Evolutionary conservation across 2,113 vertebrate genomes (phyloP), one percentile per base, ranked within the genome.

Genomic region (Oxygymnocypris stewartii): DNA sequence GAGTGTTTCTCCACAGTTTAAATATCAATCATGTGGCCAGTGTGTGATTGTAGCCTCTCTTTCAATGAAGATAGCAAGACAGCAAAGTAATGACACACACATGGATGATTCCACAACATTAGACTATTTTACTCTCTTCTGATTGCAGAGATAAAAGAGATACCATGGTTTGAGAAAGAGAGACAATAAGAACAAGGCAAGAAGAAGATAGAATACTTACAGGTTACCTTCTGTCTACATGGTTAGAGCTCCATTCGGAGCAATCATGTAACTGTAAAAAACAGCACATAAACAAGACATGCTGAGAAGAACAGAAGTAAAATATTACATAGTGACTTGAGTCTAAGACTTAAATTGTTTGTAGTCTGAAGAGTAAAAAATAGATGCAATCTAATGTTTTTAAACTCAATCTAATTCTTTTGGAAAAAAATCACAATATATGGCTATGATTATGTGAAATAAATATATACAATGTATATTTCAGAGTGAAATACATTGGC

Each of bases 11-110:
- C 49, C 85, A 87, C 89, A 87, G 86, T 35, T 84, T 84, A 87
- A 79, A 57, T 89, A 90, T 92, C 89, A 90, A 90, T 91, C 87
- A 87, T 76, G 79, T 67, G 65, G 88, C 88, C 87, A 65, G 63
- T 71, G 49, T 88, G 79, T 89, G 79, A 91, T 91, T 92, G 88
- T 84, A 88, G 87, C 81, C 87, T 77, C 59, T 80, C 77, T 87
- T 79, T 71, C 65, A 79, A 4, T 23, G 67, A 71, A 83, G 82
- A 76, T 54, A 40, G 76, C 84, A 73, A 76, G 44, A 88, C 84
- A 61, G 88, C 75, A 82, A 59, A 89, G 89, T 76, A 87, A 86
- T 71, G 16, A 13, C 23, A 84, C 71, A 85, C 67, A 69, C 78
- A 65, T n/a, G 47, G 13, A 69, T 28, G 69, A 77, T 81, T 87